Evolutionary conservation across 2,797 vertebrate species (phyloP).

Genomic region (Trachurus trachurus): DNA sequence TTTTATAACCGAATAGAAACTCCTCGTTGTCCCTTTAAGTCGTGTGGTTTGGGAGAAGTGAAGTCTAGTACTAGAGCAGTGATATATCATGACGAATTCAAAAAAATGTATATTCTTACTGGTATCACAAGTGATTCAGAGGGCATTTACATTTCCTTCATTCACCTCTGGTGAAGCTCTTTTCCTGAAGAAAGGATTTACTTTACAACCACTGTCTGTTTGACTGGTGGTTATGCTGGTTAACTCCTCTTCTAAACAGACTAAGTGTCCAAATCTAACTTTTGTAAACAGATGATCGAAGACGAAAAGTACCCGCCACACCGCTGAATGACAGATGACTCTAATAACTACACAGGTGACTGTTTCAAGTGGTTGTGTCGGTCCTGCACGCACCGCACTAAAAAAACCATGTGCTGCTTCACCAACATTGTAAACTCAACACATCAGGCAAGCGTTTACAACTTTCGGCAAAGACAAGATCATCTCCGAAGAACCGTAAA

Average conservation of each 20-base stretch:
- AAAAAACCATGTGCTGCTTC: neutral
- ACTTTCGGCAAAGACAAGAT: slow-evolving; percentile 3
- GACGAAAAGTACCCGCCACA: neutral
- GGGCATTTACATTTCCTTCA: neutral
- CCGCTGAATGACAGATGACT: neutral
- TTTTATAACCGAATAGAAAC: no score
- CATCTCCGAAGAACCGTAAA: slow-evolving; percentile 18
- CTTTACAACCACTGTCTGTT: neutral
- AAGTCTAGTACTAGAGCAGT: neutral
- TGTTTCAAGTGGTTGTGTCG: neutral
- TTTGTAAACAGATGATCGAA: neutral
- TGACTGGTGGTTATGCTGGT: no score
- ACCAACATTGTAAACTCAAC: neutral
- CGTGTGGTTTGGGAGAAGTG: neutral
- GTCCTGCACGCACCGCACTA: neutral
- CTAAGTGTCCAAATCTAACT: neutral
- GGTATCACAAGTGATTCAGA: slow-evolving; percentile 5
- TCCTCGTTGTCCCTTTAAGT: no score
- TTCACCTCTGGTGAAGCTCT: slow-evolving; percentile 1
- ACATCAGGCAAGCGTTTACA: neutral
- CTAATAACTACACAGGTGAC: neutral
- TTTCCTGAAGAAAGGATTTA: neutral
- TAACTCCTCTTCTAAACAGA: neutral
- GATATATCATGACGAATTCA: neutral
- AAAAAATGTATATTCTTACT: no score